Evolutionary conservation across 2,888 invertebrate species (phyloP).

Genomic region (Sminthurinus aureus): DNA sequence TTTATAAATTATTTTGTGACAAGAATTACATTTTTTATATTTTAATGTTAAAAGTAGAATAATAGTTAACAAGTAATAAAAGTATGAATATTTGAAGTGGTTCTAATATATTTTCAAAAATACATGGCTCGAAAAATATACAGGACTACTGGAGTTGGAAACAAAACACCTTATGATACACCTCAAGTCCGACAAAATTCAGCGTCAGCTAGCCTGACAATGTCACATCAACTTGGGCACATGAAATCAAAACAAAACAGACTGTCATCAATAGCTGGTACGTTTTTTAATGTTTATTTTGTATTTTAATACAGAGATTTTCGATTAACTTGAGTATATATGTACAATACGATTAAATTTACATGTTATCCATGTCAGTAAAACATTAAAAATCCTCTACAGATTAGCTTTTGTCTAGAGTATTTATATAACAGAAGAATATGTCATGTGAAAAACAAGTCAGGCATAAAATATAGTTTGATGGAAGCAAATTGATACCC

Average conservation of each 20-base stretch:
- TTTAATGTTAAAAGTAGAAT: too few relatives aligned
- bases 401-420: too few relatives aligned
- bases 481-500: too few relatives aligned
- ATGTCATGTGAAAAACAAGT: too few relatives aligned
- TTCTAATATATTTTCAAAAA: not conserved
- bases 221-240: not conserved
- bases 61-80: too few relatives aligned
- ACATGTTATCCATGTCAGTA: not conserved
- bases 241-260: not conserved
- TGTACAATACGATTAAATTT: not conserved
- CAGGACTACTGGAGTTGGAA: conserved; percentile 50
- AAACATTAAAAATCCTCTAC: not conserved
- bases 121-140: not conserved
- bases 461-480: too few relatives aligned
- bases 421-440: too few relatives aligned
- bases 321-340: not conserved
- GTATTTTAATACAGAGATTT: too few relatives aligned
- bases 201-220: conserved; percentile 26
- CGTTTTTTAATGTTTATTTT: not conserved
- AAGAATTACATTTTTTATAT: too few relatives aligned
- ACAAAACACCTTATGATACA: conserved; percentile 52
- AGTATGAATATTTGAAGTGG: too few relatives aligned
- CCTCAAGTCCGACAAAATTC: conserved; percentile 47
- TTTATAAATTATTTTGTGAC: too few relatives aligned
- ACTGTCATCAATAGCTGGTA: not conserved